Conservation (phyloP, 2,888 invertebrate species). For the Camptogramma bilineatum region DNA sequence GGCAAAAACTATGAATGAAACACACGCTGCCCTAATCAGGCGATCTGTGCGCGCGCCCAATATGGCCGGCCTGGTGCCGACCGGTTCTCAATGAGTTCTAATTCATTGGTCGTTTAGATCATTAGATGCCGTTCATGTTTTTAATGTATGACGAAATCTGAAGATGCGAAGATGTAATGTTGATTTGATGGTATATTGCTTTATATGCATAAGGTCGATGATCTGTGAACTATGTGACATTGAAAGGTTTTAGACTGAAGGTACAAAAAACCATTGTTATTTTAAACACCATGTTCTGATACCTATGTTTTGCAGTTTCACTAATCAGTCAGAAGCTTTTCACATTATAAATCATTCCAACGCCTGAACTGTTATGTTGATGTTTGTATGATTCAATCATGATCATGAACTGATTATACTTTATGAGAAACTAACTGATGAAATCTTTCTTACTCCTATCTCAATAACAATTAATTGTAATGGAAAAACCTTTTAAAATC, state of each 20-base stretch:
- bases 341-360: too few relatives aligned
- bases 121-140: conserved; percentile 25
- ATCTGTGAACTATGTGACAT: background rate
- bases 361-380: too few relatives aligned
- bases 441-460: background rate
- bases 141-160: conserved; percentile 11
- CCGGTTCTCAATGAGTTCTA: conserved; percentile 35
- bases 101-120: conserved; percentile 37
- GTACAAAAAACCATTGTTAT: too few relatives aligned
- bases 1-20: conserved; percentile 61
- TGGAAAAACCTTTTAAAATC: background rate
- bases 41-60: conserved; percentile 54
- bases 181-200: background rate
- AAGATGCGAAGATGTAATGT: background rate
- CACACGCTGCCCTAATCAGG: conserved; percentile 39
- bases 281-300: too few relatives aligned
- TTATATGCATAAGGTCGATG: background rate
- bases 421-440: background rate
- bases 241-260: background rate
- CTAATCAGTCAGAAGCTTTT: too few relatives aligned
- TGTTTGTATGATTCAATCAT: too few relatives aligned
- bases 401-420: too few relatives aligned
- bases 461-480: background rate
- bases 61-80: conserved; percentile 45
- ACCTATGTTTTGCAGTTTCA: too few relatives aligned